Evolutionary conservation across 2,797 vertebrate genomes (phyloP), one percentile per base, ranked within the genome.

Genomic region (Sarcoramphus papa): DNA sequence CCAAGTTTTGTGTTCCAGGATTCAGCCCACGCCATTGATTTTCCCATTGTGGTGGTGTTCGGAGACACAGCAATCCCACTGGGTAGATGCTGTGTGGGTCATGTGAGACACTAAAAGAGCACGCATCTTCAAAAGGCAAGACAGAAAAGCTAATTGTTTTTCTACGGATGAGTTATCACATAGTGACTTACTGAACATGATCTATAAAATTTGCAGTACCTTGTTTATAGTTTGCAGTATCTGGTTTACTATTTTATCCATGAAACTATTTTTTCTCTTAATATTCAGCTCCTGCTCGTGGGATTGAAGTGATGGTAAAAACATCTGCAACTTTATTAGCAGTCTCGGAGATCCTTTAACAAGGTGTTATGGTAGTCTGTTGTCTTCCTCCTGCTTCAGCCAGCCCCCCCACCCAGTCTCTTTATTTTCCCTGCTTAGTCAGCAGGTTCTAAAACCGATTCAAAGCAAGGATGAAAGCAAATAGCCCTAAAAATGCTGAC

Each of bases 341-440:
- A 54, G 63, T 22, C 59, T 76, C 67, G 5, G n/a, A 88, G 48
- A 68, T 57, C 68, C 35, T 31, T 83, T 56, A 88, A 25, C 68
- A 88, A 94, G 88, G 85, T 84, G 59, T 30, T 79, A 12, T 3
- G 14, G 48, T 37, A 62, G 19, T 7, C 53, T 64, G 9, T 65
- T 85, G 63, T 76, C 70, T 84, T 50, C 18, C 48, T 84, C 63
- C 63, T 81, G 50, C 77, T 54, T 51, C 47, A 94, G 54, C 30
- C 88, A 72, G 50, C n/a, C 57, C 67, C 72, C 47, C 33, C 8
- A 1, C 63, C 30, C 7, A 1, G 6, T 28, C 19, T 77, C 37
- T 82, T 78, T 60, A 57, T 92, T 87, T 92, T 43, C 59, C 30
- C 33, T 95, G 59, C 90, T 92, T 89, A 84, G 28, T 94, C 94